phyloP scores from a whole-genome alignment of 2,797 vertebrate genomes.

The Semotilus atromaculatus region DNA sequence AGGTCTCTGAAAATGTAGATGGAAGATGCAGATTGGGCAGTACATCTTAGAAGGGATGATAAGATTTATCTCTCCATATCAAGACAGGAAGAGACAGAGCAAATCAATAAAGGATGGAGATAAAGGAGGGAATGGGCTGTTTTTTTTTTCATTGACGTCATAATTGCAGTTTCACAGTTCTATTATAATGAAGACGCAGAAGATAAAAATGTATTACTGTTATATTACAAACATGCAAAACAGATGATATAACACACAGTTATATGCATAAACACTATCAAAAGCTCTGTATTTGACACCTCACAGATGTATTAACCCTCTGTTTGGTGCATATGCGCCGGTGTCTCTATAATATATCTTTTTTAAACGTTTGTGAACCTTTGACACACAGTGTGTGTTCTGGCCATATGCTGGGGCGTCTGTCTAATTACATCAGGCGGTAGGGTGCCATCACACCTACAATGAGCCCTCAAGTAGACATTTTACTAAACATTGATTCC shows the following conservation, averaged over 20 bases:
- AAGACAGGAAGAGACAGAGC: slow-evolving; percentile 9
- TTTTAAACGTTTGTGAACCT: slow-evolving; percentile 22
- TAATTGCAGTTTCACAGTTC: slow-evolving; percentile 44
- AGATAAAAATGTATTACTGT: background rate
- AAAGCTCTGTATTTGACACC: background rate
- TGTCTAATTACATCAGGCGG: slow-evolving; percentile 50
- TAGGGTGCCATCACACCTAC: slow-evolving; percentile 28
- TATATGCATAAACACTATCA: background rate
- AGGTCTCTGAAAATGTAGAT: slow-evolving; percentile 44
- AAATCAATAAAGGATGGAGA: slow-evolving; percentile 50
- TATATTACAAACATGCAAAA: slow-evolving; percentile 12
- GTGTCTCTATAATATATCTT: background rate
- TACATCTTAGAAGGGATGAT: slow-evolving; percentile 49
- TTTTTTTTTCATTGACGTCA: slow-evolving; percentile 21
- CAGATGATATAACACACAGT: background rate
- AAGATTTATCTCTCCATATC: slow-evolving; percentile 52
- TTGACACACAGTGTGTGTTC: slow-evolving; percentile 46
- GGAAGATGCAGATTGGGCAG: slow-evolving; percentile 25
- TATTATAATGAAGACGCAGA: slow-evolving; percentile 37
- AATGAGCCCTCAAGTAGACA: slow-evolving; percentile 15
- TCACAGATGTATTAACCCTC: background rate
- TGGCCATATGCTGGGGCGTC: slow-evolving; percentile 38
- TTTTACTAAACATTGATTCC: slow-evolving; percentile 56
- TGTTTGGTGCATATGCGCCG: background rate
- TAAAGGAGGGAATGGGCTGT: background rate